These are phyloP conservation scores for Dromius quadrimaculatus DNA, from an alignment of 2,888 invertebrate genomes.

Conservation along the genomic window DNA sequence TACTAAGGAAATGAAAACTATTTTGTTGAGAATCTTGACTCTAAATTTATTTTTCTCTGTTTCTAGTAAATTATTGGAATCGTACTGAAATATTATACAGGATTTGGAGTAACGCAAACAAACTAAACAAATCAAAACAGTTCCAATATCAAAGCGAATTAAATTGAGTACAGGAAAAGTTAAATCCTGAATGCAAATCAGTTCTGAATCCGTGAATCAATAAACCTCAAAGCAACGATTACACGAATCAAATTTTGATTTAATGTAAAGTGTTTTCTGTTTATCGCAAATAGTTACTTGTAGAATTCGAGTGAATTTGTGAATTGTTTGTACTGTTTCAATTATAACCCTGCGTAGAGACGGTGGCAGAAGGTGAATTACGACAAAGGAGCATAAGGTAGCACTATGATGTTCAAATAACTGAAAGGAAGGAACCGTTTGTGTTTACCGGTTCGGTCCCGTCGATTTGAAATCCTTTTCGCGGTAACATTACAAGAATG, in stretches of 20 bases:
- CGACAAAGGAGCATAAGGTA: conserved; percentile 9
- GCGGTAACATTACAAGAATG: conserved; percentile 23
- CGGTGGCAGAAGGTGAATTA: background rate
- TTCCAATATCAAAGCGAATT: conserved; percentile 28
- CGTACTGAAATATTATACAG: too few species aligned
- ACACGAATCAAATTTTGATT: conserved; percentile 32
- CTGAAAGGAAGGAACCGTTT: conserved; percentile 40
- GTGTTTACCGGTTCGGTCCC: conserved; percentile 40
- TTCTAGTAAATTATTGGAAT: too few species aligned
- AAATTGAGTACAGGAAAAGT: conserved; percentile 26
- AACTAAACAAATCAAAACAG: conserved; percentile 19
- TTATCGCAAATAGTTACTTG: conserved; percentile 38
- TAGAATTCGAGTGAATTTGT: conserved; percentile 39
- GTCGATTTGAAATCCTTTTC: conserved; percentile 42
- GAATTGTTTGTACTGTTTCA: conserved; percentile 35
- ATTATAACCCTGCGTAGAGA: conserved; percentile 18
- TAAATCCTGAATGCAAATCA: conserved; percentile 33
- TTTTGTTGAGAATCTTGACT: too few species aligned
- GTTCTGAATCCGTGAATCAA: conserved; percentile 18
- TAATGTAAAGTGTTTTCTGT: conserved; percentile 22
- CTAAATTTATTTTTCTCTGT: too few species aligned
- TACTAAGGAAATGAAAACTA: too few species aligned
- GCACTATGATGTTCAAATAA: conserved; percentile 45
- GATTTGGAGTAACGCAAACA: background rate
- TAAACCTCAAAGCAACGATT: conserved; percentile 15